phyloP scores from a whole-genome alignment of 2,797 vertebrate species.

The Crocodylus rhombifer region DNA sequence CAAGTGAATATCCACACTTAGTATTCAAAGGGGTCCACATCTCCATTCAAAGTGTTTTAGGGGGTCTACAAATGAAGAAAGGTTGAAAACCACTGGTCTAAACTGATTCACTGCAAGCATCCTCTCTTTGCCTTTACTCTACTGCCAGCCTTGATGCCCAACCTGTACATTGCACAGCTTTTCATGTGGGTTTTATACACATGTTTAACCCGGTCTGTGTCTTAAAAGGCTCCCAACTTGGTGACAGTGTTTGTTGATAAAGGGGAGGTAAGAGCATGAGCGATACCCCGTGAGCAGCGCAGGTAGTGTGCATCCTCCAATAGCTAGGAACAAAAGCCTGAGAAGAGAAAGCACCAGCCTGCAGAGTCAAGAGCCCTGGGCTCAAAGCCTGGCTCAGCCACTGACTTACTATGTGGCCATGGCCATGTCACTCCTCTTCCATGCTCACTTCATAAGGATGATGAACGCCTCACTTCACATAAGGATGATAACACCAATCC shows the following conservation, averaged over 20 bases:
- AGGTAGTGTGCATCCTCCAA: not conserved
- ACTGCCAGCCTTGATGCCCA: not conserved
- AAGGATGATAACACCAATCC: not conserved
- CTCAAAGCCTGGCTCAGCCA: not conserved
- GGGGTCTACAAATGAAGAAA: no score
- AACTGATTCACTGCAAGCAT: not conserved
- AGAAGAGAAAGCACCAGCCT: not conserved
- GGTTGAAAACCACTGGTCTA: not conserved
- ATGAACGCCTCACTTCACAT: not conserved
- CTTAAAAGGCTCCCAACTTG: not conserved
- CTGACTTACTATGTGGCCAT: not conserved
- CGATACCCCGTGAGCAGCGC: not conserved
- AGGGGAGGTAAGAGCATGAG: not conserved
- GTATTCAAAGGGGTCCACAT: no score
- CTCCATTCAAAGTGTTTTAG: no score
- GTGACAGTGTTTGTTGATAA: not conserved
- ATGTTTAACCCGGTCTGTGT: not conserved
- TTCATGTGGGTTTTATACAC: not conserved
- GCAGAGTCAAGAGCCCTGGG: accelerated
- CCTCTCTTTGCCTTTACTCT: not conserved
- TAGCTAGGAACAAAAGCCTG: not conserved
- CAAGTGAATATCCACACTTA: no score
- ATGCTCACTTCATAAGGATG: not conserved
- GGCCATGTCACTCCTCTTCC: not conserved
- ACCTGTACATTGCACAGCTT: not conserved